phyloP scores from a whole-genome alignment of 2,797 vertebrate species.

The Choloepus didactylus region DNA sequence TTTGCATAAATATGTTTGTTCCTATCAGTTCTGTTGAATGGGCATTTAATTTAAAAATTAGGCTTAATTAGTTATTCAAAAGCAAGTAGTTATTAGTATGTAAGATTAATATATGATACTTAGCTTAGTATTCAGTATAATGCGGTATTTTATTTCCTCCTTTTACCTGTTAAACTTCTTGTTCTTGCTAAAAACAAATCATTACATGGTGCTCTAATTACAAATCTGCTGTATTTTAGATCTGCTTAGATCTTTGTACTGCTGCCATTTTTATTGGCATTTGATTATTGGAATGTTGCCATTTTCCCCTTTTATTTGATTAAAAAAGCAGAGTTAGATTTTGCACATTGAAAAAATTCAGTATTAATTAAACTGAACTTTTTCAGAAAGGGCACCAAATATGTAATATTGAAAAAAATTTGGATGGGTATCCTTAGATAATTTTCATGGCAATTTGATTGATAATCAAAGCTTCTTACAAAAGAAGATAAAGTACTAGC shows the following conservation, averaged over 20 bases:
- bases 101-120: constrained; percentile 64
- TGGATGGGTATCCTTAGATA: constrained; percentile 48
- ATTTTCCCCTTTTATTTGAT: constrained; percentile 39
- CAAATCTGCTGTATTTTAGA: constrained; percentile 46
- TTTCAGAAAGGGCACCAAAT: constrained; percentile 55
- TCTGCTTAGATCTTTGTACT: constrained; percentile 64
- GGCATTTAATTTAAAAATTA: constrained; percentile 70
- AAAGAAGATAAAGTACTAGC: not conserved
- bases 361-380: constrained; percentile 70
- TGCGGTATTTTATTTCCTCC: constrained; percentile 22
- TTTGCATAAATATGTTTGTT: constrained; percentile 69
- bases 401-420: constrained; percentile 60
- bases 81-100: constrained; percentile 53
- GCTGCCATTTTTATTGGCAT: constrained; percentile 71
- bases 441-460: constrained; percentile 48
- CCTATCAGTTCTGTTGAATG: constrained; percentile 64
- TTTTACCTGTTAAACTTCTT: constrained; percentile 70
- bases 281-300: constrained; percentile 55
- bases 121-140: constrained; percentile 64
- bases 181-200: constrained; percentile 70
- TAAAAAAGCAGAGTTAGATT: constrained; percentile 68
- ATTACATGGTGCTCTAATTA: constrained; percentile 65
- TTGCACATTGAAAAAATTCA: constrained; percentile 68
- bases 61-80: constrained; percentile 68
- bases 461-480: not conserved